phyloP scores from a whole-genome alignment of 2,888 invertebrate species.

The Synergus itoensis region DNA sequence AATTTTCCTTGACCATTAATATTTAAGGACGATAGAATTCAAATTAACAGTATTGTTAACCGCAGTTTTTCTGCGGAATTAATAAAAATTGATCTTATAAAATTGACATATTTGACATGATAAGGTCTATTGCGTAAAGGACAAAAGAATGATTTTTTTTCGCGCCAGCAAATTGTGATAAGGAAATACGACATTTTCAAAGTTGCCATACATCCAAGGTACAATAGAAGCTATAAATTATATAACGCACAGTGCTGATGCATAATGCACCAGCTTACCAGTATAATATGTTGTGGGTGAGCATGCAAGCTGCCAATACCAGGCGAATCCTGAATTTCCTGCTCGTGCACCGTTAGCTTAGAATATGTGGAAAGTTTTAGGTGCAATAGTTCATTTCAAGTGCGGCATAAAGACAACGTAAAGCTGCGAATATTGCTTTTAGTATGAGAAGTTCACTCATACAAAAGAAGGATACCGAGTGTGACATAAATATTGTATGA shows the following conservation, averaged over 20 bases:
- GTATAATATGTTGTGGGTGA: conserved; percentile 37
- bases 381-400: conserved; percentile 21
- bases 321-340: conserved; percentile 24
- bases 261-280: conserved; percentile 41
- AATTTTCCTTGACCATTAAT: too few species aligned
- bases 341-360: conserved; percentile 4
- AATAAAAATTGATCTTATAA: too few species aligned
- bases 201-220: conserved; percentile 10
- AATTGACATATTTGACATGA: too few species aligned
- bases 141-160: neutral
- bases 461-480: neutral
- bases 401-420: neutral
- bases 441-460: neutral
- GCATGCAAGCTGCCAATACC: conserved; percentile 35
- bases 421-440: neutral
- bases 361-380: conserved; percentile 30
- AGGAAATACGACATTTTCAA: conserved; percentile 10
- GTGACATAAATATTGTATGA: neutral
- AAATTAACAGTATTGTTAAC: too few species aligned
- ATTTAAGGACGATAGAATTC: too few species aligned
- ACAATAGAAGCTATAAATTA: conserved; percentile 33
- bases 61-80: too few species aligned
- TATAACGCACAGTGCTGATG: conserved; percentile 21
- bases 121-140: neutral
- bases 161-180: neutral